These are phyloP conservation scores for Parthenolecanium corni DNA, from an alignment of 2,888 invertebrate genomes.

Conservation along the genomic window DNA sequence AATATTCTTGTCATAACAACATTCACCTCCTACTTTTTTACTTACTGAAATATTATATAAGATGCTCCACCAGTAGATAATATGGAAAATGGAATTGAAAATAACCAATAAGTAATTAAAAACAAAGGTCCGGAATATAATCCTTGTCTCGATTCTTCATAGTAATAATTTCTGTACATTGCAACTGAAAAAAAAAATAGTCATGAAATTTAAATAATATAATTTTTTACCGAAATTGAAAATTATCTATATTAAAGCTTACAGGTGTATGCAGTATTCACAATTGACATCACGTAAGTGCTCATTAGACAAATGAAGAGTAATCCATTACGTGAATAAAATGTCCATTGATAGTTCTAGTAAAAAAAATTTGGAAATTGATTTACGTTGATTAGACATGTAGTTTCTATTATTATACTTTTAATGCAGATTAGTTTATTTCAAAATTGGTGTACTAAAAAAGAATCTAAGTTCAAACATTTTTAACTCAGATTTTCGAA, in stretches of 20 bases:
- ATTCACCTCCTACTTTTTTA: neutral
- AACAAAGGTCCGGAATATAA: slow-evolving; percentile 76
- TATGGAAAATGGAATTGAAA: slow-evolving; percentile 71
- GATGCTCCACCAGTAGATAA: slow-evolving; percentile 56
- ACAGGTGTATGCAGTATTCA: slow-evolving; percentile 58
- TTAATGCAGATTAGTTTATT: too few relatives aligned
- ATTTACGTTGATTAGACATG: too few relatives aligned
- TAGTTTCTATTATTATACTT: too few relatives aligned
- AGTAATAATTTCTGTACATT: slow-evolving; percentile 76
- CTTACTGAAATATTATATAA: slow-evolving; percentile 38
- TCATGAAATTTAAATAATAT: slow-evolving; percentile 33
- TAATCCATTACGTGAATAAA: slow-evolving; percentile 57
- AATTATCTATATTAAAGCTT: slow-evolving; percentile 38
- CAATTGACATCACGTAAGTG: slow-evolving; percentile 55
- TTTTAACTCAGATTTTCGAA: too few relatives aligned
- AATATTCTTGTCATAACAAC: neutral
- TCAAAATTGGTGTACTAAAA: too few relatives aligned
- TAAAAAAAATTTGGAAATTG: neutral
- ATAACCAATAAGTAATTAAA: slow-evolving; percentile 65
- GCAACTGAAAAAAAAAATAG: slow-evolving; percentile 47
- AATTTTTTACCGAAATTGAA: neutral
- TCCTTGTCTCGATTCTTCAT: slow-evolving; percentile 81
- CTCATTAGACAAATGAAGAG: slow-evolving; percentile 57
- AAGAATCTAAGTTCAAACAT: too few relatives aligned
- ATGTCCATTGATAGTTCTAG: slow-evolving; percentile 54